A percentile compares a stretch with the other conserved stretches of the same genome.
Evolutionary conservation across 2,113 vertebrate species (phyloP).

Genomic region (Xiphophorus maculatus): DNA sequence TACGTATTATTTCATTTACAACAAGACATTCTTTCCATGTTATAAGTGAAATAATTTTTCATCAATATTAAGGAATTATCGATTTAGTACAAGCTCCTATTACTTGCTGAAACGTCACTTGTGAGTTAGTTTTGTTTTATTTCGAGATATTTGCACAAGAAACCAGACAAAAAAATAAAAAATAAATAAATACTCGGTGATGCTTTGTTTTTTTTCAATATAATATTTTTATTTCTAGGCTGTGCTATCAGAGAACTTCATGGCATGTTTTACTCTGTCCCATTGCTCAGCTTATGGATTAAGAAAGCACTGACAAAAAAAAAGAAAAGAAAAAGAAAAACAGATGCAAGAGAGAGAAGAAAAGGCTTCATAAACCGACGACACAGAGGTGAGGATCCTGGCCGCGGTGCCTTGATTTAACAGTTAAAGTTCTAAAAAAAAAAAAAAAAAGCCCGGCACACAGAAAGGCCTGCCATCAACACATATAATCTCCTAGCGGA

Average conservation of each 20-base stretch:
- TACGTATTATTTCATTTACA: too few species aligned
- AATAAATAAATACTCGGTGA: too few species aligned
- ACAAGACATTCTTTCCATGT: too few species aligned
- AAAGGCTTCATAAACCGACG: neutral
- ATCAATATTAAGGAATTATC: too few species aligned
- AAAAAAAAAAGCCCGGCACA: slow-evolving; percentile 82
- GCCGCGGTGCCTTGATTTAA: slow-evolving; percentile 87
- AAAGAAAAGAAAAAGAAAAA: neutral
- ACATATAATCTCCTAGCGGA: slow-evolving; percentile 99
- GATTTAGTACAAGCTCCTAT: too few species aligned
- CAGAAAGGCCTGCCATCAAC: slow-evolving; percentile 98
- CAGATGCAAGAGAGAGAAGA: slow-evolving; percentile 12
- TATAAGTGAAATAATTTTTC: too few species aligned
- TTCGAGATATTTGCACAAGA: too few species aligned
- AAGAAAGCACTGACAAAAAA: neutral
- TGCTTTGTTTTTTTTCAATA: neutral
- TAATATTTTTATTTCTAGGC: slow-evolving; percentile 17
- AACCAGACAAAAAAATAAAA: too few species aligned
- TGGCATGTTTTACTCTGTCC: slow-evolving; percentile 8
- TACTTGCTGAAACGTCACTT: too few species aligned
- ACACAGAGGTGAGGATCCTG: slow-evolving; percentile 53
- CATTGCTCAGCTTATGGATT: slow-evolving; percentile 1
- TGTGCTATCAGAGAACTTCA: slow-evolving; percentile 26
- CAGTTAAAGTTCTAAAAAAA: slow-evolving; percentile 86
- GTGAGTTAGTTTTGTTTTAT: too few species aligned